A percentile compares a stretch with the other conserved stretches of the same genome.
Conservation (phyloP, 2,888 invertebrate genomes). For the Caenorhabditis drosophilae region DNA sequence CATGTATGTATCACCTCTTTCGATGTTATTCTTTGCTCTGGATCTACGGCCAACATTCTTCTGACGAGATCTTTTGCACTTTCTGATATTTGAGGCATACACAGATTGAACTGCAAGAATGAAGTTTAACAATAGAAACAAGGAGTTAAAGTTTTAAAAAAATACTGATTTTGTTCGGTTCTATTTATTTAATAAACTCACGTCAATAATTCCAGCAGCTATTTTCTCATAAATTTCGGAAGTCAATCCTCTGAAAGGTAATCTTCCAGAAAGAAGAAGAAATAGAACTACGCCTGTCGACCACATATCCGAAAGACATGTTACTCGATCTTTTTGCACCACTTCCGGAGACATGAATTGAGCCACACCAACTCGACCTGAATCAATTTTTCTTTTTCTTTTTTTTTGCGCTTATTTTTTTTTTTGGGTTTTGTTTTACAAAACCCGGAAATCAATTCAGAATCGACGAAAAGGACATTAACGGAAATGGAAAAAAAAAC, state of each 20-base stretch:
- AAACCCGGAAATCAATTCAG: not conserved
- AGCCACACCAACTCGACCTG: slow-evolving; percentile 86
- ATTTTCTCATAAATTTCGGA: slow-evolving; percentile 90
- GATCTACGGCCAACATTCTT: slow-evolving; percentile 89
- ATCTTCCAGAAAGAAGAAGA: slow-evolving; percentile 87
- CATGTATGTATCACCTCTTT: slow-evolving; percentile 27
- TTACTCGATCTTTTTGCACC: slow-evolving; percentile 72
- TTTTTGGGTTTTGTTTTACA: not conserved
- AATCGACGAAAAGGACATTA: no score
- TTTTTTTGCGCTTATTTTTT: not conserved
- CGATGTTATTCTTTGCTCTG: slow-evolving; percentile 83
- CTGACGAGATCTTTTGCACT: slow-evolving; percentile 92
- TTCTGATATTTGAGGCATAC: slow-evolving; percentile 79
- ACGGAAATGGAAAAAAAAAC: not conserved
- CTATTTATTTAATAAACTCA: no score
- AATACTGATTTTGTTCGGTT: slow-evolving; percentile 3
- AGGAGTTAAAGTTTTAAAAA: slow-evolving; percentile 1
- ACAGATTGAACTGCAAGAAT: slow-evolving; percentile 26
- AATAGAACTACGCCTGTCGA: slow-evolving; percentile 88
- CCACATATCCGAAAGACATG: slow-evolving; percentile 90
- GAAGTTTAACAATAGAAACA: not conserved
- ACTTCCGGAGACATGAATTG: slow-evolving; percentile 99
- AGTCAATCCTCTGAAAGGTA: slow-evolving; percentile 93
- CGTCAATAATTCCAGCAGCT: slow-evolving; percentile 70
- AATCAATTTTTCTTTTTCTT: slow-evolving; percentile 4